Percentiles rank a stretch among this genome's conserved stretches.
These are phyloP conservation scores for Corvus moneduloides DNA, from an alignment of 2,113 vertebrate genomes.

Conservation along the genomic window DNA sequence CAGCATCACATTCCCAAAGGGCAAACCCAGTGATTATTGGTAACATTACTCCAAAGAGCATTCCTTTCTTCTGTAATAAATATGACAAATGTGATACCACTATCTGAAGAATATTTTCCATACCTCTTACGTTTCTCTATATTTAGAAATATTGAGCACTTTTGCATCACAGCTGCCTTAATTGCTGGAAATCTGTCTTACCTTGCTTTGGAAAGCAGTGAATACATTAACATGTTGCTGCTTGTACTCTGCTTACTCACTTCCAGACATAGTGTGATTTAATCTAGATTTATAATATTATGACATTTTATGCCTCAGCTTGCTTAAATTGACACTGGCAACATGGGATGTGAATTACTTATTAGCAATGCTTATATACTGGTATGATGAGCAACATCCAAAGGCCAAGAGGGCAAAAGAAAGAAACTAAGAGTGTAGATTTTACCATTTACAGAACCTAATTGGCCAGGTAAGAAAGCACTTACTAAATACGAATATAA, in stretches of 20 bases:
- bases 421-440: neutral
- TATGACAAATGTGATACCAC: neutral
- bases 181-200: neutral
- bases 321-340: neutral
- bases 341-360: neutral
- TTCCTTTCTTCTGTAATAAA: neutral
- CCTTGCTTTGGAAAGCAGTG: neutral
- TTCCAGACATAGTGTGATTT: neutral
- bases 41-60: neutral
- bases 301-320: constrained; percentile 3
- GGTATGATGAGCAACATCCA: neutral
- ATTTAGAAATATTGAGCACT: neutral
- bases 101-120: neutral
- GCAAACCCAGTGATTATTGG: neutral
- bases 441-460: neutral
- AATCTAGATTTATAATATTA: constrained; percentile 2
- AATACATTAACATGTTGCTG: neutral
- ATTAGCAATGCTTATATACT: neutral
- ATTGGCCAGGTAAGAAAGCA: neutral
- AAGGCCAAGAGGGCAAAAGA: neutral
- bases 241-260: neutral
- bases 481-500: neutral
- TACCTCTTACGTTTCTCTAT: neutral
- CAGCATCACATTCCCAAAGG: neutral
- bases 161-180: neutral